Evolutionary conservation across 2,888 invertebrate genomes (phyloP).

Genomic region (Dermolepida albohirtum): DNA sequence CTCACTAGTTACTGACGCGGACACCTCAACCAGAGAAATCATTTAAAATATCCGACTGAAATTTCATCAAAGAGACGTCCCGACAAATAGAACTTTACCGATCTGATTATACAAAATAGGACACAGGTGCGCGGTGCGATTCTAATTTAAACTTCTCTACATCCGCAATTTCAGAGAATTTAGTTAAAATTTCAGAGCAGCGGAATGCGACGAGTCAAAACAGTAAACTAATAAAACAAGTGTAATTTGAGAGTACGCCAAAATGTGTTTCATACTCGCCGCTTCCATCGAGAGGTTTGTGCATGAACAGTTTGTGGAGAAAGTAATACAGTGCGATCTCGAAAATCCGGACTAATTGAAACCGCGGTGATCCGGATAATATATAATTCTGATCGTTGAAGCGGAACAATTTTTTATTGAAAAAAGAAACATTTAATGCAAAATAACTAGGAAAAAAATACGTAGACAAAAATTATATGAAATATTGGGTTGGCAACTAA

Average conservation of each 20-base stretch:
- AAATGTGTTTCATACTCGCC: slow-evolving; percentile 1
- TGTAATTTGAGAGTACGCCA: slow-evolving; percentile 39
- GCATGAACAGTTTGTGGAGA: too few relatives aligned
- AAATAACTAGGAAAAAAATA: too few relatives aligned
- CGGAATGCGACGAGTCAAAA: slow-evolving; percentile 34
- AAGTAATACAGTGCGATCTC: too few relatives aligned
- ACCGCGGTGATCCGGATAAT: too few relatives aligned
- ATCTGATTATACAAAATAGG: slow-evolving; percentile 39
- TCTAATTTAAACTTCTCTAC: slow-evolving; percentile 41
- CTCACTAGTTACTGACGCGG: too few relatives aligned
- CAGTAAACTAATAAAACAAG: slow-evolving; percentile 40
- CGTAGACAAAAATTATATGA: too few relatives aligned
- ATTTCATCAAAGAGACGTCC: slow-evolving; percentile 20
- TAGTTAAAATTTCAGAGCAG: slow-evolving; percentile 29
- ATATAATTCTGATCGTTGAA: too few relatives aligned
- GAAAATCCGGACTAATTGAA: too few relatives aligned
- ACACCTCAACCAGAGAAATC: too few relatives aligned
- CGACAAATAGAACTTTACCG: slow-evolving; percentile 20
- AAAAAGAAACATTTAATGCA: too few relatives aligned
- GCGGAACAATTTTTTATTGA: too few relatives aligned
- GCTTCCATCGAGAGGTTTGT: background rate
- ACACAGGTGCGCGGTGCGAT: slow-evolving; percentile 38
- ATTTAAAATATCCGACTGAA: slow-evolving; percentile 12
- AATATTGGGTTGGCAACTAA: too few relatives aligned
- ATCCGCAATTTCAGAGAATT: slow-evolving; percentile 41